Evolutionary conservation across 2,888 invertebrate species (phyloP).

Genomic region (Callosobruchus maculatus): DNA sequence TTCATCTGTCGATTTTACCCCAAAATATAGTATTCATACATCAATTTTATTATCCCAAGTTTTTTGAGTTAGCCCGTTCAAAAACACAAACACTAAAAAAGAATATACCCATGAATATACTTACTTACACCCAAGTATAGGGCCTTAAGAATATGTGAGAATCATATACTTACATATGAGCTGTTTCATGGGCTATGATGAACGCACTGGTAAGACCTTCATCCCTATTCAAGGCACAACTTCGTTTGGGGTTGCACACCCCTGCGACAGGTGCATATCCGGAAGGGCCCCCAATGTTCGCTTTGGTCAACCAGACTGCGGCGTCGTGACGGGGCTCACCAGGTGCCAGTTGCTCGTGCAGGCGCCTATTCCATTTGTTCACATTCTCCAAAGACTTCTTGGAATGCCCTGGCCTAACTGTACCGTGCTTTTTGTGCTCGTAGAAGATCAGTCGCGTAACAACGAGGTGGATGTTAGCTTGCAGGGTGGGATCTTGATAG

Average conservation of each 20-base stretch:
- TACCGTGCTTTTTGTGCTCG: constrained; percentile 58
- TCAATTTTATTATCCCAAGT: not conserved
- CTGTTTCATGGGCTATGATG: constrained; percentile 77
- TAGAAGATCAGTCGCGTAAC: constrained; percentile 66
- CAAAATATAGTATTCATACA: no score
- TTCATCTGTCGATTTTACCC: no score
- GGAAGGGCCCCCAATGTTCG: constrained; percentile 72
- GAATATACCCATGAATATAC: no score
- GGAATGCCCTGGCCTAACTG: constrained; percentile 59
- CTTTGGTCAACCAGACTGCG: constrained; percentile 70
- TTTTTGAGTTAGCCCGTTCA: not conserved
- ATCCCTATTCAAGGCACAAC: constrained; percentile 71
- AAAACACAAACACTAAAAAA: no score
- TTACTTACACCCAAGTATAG: no score
- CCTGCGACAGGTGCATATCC: constrained; percentile 78
- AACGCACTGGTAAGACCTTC: constrained; percentile 79
- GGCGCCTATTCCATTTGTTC: constrained; percentile 65
- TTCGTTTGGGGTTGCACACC: constrained; percentile 66
- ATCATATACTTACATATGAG: constrained; percentile 72
- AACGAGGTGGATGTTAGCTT: constrained; percentile 68
- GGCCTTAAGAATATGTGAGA: no score
- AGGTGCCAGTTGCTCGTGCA: constrained; percentile 44
- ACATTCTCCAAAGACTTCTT: constrained; percentile 70
- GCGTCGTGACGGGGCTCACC: constrained; percentile 59
- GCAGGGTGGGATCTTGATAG: constrained; percentile 72